Conservation (phyloP, 2,888 invertebrate species). For the Rotaria magnacalcarata region DNA sequence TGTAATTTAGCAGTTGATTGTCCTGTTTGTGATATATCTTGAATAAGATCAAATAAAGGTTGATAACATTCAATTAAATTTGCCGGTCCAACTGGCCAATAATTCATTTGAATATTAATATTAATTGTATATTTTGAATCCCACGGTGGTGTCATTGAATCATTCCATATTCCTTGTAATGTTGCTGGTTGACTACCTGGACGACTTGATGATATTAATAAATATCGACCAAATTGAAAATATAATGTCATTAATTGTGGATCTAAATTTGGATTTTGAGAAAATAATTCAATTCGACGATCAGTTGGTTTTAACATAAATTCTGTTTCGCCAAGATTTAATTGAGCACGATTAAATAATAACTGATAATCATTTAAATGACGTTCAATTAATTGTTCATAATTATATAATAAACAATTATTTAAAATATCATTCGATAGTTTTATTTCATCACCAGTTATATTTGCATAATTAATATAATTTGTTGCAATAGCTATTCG, state of each 20-base stretch:
- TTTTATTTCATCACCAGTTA: not conserved
- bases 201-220: not conserved
- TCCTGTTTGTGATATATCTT: conserved; percentile 30
- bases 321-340: not conserved
- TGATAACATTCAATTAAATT: conserved; percentile 25
- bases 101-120: conserved; percentile 34
- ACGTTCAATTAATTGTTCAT: not conserved
- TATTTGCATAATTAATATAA: not conserved
- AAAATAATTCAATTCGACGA: not conserved
- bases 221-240: conserved; percentile 30
- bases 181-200: conserved; percentile 20
- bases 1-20: conserved; percentile 5
- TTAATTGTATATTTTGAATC: conserved; percentile 4
- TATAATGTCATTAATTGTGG: conserved; percentile 1
- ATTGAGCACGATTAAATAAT: conserved; percentile 19
- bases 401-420: not conserved
- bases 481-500: not conserved
- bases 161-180: conserved; percentile 33
- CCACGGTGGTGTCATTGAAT: conserved; percentile 19
- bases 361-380: not conserved
- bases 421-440: not conserved
- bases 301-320: not conserved
- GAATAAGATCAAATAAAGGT: not conserved
- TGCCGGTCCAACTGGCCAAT: not conserved
- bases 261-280: not conserved